Conservation (phyloP, 2,888 invertebrate species). For the Polia nebulosa region DNA sequence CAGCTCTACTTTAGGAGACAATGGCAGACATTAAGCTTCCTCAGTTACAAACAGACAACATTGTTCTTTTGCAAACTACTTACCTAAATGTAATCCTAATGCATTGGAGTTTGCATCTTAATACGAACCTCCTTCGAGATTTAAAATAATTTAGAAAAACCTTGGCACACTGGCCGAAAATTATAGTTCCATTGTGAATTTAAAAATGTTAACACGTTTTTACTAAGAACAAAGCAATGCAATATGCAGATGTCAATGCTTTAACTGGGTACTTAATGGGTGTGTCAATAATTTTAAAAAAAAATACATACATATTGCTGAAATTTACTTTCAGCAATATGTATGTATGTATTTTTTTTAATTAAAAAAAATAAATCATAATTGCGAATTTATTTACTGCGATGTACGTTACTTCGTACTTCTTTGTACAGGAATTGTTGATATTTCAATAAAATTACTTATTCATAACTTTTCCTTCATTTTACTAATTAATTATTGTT, state of each 20-base stretch:
- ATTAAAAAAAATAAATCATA: too few relatives aligned
- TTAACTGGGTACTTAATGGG: too few relatives aligned
- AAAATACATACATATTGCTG: too few relatives aligned
- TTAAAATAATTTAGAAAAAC: constrained; percentile 27
- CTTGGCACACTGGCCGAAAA: constrained; percentile 44
- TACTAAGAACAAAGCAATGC: not conserved
- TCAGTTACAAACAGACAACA: constrained; percentile 4
- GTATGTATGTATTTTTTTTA: too few relatives aligned
- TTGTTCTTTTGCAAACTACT: not conserved
- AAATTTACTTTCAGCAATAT: too few relatives aligned
- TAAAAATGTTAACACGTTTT: not conserved
- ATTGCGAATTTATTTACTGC: too few relatives aligned
- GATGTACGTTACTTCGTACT: too few relatives aligned
- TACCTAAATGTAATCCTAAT: not conserved
- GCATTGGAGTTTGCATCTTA: constrained; percentile 10
- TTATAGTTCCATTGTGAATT: constrained; percentile 15
- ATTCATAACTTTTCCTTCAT: too few relatives aligned
- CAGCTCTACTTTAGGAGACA: not conserved
- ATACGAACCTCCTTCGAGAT: constrained; percentile 21
- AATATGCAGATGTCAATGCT: not conserved
- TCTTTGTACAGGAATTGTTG: too few relatives aligned
- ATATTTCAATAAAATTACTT: too few relatives aligned
- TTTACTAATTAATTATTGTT: too few relatives aligned
- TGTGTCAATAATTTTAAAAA: too few relatives aligned
- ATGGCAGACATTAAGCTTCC: not conserved